phyloP scores from a whole-genome alignment of 2,797 vertebrate genomes.

The Poecilia velifera region DNA sequence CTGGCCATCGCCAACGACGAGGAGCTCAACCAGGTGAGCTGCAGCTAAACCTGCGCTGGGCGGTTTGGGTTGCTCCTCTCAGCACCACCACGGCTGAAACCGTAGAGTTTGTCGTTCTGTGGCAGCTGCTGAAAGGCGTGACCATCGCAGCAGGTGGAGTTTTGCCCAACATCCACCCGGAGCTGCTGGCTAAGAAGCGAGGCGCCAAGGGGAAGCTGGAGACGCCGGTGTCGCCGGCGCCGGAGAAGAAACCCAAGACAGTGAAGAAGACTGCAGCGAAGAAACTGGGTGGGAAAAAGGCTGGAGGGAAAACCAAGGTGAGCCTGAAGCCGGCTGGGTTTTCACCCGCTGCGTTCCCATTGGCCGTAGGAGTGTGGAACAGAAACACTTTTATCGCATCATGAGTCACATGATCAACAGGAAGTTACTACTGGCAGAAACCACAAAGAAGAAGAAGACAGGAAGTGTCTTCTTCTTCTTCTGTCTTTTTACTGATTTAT shows the following conservation, averaged over 20 bases:
- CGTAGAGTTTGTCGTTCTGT: constrained; percentile 10
- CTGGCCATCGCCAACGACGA: constrained; percentile 97
- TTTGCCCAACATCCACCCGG: constrained; percentile 96
- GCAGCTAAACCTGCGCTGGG: not conserved
- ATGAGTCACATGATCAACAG: no score
- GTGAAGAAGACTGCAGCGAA: constrained; percentile 89
- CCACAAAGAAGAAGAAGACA: no score
- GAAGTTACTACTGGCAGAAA: no score
- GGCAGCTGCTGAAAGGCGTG: constrained; percentile 93
- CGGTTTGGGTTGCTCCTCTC: not conserved
- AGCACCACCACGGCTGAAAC: not conserved
- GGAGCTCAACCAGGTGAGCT: constrained; percentile 94
- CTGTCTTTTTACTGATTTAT: no score
- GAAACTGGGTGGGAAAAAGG: constrained; percentile 88
- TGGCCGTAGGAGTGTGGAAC: no score
- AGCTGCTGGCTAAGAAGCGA: constrained; percentile 95
- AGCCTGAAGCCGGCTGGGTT: not conserved
- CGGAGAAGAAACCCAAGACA: constrained; percentile 90
- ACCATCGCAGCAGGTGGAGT: constrained; percentile 98
- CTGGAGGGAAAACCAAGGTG: constrained; percentile 90
- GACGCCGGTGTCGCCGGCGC: constrained; percentile 90
- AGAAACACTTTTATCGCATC: no score
- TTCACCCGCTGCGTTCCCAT: no score
- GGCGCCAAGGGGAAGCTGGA: constrained; percentile 95
- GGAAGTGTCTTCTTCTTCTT: no score